Conservation (phyloP, 1,140 invertebrate genomes). For the Leptinotarsa undecemlineata region DNA sequence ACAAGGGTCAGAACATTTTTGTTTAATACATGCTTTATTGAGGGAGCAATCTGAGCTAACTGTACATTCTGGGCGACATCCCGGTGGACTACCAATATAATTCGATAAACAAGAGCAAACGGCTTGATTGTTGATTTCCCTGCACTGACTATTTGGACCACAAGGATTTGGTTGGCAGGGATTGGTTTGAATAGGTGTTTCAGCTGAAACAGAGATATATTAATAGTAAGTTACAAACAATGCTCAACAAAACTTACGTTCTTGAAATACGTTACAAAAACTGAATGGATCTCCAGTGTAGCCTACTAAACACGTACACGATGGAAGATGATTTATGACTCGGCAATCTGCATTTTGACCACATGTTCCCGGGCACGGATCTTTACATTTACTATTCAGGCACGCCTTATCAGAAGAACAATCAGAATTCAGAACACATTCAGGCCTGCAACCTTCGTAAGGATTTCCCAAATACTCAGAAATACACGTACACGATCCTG, state of each 20-base stretch:
- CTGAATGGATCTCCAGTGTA: constrained; percentile 69
- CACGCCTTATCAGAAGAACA: constrained; percentile 66
- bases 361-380: constrained; percentile 71
- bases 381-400: constrained; percentile 65
- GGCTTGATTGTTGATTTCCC: constrained; percentile 64
- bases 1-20: constrained; percentile 78
- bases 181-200: constrained; percentile 52
- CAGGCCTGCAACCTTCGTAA: constrained; percentile 71
- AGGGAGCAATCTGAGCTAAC: constrained; percentile 75
- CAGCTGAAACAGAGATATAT: constrained; percentile 49
- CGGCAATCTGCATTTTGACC: constrained; percentile 67
- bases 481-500: constrained; percentile 70
- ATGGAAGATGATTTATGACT: constrained; percentile 64
- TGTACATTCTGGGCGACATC: constrained; percentile 77
- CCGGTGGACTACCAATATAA: constrained; percentile 64
- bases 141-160: constrained; percentile 69
- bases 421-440: constrained; percentile 68
- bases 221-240: not conserved
- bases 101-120: constrained; percentile 69
- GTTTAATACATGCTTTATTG: constrained; percentile 69
- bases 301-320: constrained; percentile 63
- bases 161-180: constrained; percentile 79
- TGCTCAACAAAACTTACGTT: constrained; percentile 43
- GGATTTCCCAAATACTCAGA: constrained; percentile 73
- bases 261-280: constrained; percentile 57